Base-by-base conservation (phyloP, 1,140 invertebrate genomes). In the Drosophila oshimai region DNA sequence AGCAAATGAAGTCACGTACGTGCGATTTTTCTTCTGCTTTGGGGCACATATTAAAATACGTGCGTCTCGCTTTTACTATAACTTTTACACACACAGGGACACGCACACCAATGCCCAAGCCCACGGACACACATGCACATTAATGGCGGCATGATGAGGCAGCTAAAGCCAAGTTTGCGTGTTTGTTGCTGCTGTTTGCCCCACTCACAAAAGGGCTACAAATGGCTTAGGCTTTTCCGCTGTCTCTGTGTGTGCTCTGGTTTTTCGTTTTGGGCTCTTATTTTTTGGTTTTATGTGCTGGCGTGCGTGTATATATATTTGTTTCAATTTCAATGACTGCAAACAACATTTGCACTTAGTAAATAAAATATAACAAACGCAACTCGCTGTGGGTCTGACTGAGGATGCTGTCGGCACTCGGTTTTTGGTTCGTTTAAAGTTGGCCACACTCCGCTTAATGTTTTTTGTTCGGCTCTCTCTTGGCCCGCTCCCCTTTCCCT, bases 11-110 rank as follows among this genome's bases (percentile, higher is more conserved):
- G 88, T 90, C 88, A 90, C 88, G 88, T 89, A 80, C 79, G 75
- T 83, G 83, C 73, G 88, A 90, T 90, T 88, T 90, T 90, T 89
- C 88, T 90, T 89, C 78, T 86, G 81, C 80, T 88, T 89, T 90
- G 73, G 87, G 83, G 75, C 88, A 86, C 78, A 90, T 90, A 90
- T 90, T 90, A 90, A 90, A 84, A 90, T 89, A 90, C 88, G 88
- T 89, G 87, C 75, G 80, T 76, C 69, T 87, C 67, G 54, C 79
- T 72, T 84, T 84, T 86, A 84, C 80, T 84, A 84, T 84, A 84
- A 84, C 80, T 84, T 84, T 75, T 50, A 74, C 74, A 74, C 54
- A 78, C 13, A 68, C 57, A 13, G 15, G 29, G 10, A 24, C 2
- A 46, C 15, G 13, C 28, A 41, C 20, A 26, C 41, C 12, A 39